phyloP scores from a whole-genome alignment of 1,140 invertebrate species.

The Bombus sibiricus region DNA sequence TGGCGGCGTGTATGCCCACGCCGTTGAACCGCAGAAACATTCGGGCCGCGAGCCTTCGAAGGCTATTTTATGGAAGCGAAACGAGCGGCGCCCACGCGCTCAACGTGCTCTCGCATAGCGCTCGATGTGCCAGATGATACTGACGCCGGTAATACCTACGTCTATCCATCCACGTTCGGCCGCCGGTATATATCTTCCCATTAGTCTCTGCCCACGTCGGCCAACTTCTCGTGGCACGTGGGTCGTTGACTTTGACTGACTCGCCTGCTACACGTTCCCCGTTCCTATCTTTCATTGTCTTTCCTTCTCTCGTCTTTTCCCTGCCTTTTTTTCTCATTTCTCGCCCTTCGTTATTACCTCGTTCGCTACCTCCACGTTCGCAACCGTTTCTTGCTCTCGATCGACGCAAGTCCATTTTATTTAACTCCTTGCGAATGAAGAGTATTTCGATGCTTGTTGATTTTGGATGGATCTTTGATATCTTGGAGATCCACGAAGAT shows the following conservation, averaged over 20 bases:
- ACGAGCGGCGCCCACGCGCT: constrained; percentile 58
- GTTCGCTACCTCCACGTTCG: too few relatives aligned
- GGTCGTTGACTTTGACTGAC: constrained; percentile 74
- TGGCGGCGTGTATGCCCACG: constrained; percentile 52
- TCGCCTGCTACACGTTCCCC: constrained; percentile 38
- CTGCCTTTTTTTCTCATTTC: neutral
- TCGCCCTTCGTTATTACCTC: constrained; percentile 26
- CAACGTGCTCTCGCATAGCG: constrained; percentile 46
- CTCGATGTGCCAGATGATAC: constrained; percentile 69
- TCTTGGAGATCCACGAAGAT: too few relatives aligned
- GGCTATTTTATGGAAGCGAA: constrained; percentile 67
- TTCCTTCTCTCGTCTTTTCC: neutral
- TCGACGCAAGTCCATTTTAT: neutral
- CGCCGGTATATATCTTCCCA: constrained; percentile 70
- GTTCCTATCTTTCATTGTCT: constrained; percentile 44
- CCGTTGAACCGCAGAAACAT: constrained; percentile 46
- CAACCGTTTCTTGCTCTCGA: neutral
- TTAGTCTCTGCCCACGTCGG: constrained; percentile 71
- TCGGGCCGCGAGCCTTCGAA: constrained; percentile 54
- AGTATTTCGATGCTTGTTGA: too few relatives aligned
- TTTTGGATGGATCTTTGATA: too few relatives aligned
- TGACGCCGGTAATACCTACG: constrained; percentile 68
- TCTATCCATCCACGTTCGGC: constrained; percentile 71
- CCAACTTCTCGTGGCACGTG: constrained; percentile 64
- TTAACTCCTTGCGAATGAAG: too few relatives aligned